phyloP scores from a whole-genome alignment of 2,113 vertebrate species.

The Crotalus tigris region DNA sequence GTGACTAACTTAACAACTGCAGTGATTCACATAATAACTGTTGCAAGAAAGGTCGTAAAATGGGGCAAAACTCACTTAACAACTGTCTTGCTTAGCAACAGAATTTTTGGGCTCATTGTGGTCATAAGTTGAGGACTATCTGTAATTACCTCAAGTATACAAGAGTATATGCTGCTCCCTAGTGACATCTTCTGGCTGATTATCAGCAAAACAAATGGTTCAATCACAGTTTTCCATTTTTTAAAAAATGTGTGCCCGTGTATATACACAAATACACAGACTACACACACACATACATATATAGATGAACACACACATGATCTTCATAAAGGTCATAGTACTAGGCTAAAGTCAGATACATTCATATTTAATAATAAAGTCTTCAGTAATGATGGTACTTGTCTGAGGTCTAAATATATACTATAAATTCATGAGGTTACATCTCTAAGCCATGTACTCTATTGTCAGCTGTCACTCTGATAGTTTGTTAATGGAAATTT shows the following conservation, averaged over 20 bases:
- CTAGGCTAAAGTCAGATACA: not conserved
- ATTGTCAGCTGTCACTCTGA: not conserved
- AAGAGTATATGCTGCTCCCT: not conserved
- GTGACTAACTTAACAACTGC: not conserved
- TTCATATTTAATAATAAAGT: not conserved
- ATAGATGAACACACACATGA: not conserved
- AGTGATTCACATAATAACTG: too few relatives aligned
- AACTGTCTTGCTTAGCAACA: not conserved
- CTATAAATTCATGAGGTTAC: not conserved
- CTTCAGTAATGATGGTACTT: not conserved
- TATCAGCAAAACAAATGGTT: not conserved
- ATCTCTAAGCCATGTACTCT: not conserved
- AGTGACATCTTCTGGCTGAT: constrained; percentile 47
- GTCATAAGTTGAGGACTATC: not conserved
- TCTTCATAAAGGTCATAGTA: not conserved
- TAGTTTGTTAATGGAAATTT: not conserved
- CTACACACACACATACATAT: not conserved
- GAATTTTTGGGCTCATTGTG: not conserved
- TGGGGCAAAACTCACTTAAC: too few relatives aligned
- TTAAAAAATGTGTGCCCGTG: not conserved
- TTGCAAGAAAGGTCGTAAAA: too few relatives aligned
- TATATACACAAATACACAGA: not conserved
- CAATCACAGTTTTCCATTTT: not conserved
- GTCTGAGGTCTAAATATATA: not conserved
- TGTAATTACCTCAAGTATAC: not conserved